Base-by-base conservation (phyloP, 64 coral and sea anemone species). In the Pachyseris speciosa region DNA sequence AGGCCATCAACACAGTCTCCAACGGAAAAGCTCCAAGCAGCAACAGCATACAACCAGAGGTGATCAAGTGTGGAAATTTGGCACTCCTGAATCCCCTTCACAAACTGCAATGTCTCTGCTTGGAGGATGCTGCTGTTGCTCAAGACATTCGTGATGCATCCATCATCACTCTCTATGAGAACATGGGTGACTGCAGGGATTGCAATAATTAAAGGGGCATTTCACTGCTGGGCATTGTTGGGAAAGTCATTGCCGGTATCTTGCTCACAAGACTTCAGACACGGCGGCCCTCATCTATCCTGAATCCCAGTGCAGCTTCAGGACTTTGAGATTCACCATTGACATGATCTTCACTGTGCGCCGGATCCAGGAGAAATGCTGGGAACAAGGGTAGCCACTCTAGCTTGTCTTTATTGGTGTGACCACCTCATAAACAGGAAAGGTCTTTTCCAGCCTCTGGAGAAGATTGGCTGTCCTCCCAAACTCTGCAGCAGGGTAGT, bases 141-240 rank as follows among this genome's bases (percentile, higher is more conserved):
- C 72, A 75, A 19, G 72, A 75, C 40, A 38, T 75, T 34, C 39
- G 39, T n/a, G 39, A 45, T 24, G 2, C 10, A 7, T 29, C 6
- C 38, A 75, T 75, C 0, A 43, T 42, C 20, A 75, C 72, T 2
- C 2, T 75, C 24, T 75, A 43, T 24, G 11, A 45, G n/a, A n/a
- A n/a, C n/a, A n/a, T n/a, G n/a, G n/a, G n/a, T n/a, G n/a, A n/a
- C n/a, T n/a, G n/a, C n/a, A n/a, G n/a, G n/a, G n/a, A n/a, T n/a
- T n/a, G n/a, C n/a, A n/a, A n/a, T n/a, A n/a, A n/a, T 5, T 47
- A 77, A 9, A 12, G 38, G 6, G 42, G 73, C 15, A 48, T 43
- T 10, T 77, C 73, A 3, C 73, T 77, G 6, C 16, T 77, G 10
- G 47, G 73, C 42, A 77, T 48, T 77, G 73, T 77, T 20, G 39